Base-by-base conservation (phyloP, 2,797 vertebrate species). In the Hylomyscus alleni region DNA sequence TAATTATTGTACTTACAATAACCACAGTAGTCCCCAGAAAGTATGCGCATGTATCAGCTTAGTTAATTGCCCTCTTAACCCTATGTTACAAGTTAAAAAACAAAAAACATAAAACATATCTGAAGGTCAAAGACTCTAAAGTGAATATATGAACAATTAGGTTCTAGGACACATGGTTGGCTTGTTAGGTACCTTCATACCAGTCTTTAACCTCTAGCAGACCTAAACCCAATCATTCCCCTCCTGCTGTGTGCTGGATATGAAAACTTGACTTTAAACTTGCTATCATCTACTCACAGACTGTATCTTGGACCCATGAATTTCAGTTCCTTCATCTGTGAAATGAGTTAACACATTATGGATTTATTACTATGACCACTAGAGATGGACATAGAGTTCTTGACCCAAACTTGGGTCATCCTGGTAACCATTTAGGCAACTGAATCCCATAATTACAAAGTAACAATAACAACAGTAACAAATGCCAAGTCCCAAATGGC, bases 151-250 rank as follows among this genome's bases (percentile, higher is more conserved):
- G 50, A 82, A 44, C 5, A 73, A 13, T 50, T 10, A 47, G 52
- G 17, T 44, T 81, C 52, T 50, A 82, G 19, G n/a, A 72, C 31
- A 34, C 15, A 0, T 19, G 2, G 1, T 19, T 94, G 29, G 6
- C 54, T 54, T 11, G 19, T 58, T 29, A 84, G n/a, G 24, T 91
- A n/a, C 13, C 54, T n/a, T 6, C 24, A 9, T 12, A 34, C 1
- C 19, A 40, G 6, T 26, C 60, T 95, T 73, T 72, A 47, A 94
- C 93, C 13, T 24, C 7, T 95, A 31, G 17, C 20, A 84, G 54
- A 87, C 2, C 15, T 76, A 8, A 4, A 62, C 40, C 6, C 31
- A 78, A 4, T 56, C 31, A 12, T 44, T 34, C 11, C 29, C 31
- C 12, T n/a, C 60, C 40, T 72, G 5, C 15, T 44, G 29, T 44